A percentile compares a stretch with the other conserved stretches of the same genome.
Evolutionary conservation across 1,140 invertebrate species (phyloP).

Genomic region (Alviniconcha marisindica): DNA sequence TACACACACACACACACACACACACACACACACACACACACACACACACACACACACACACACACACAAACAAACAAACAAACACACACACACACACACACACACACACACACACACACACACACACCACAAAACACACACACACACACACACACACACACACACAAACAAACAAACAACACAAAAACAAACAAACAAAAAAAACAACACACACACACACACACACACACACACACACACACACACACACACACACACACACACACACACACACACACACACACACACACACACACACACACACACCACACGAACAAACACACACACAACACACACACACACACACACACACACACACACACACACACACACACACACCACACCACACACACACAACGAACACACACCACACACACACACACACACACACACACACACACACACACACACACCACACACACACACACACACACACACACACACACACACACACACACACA

Average conservation of each 20-base stretch:
- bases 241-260: slow-evolving; percentile 12
- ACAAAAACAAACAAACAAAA: background rate
- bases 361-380: too few species aligned
- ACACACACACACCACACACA: too few species aligned
- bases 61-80: background rate
- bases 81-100: background rate
- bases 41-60: background rate
- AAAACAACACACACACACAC: slow-evolving; percentile 1
- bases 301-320: background rate
- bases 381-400: too few species aligned
- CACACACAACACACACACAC: too few species aligned
- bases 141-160: background rate
- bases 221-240: slow-evolving; percentile 10
- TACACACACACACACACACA: slow-evolving; percentile 17
- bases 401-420: too few species aligned
- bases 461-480: too few species aligned
- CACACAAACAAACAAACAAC: background rate
- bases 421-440: too few species aligned
- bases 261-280: slow-evolving; percentile 1
- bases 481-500: too few species aligned
- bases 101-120: background rate
- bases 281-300: slow-evolving; percentile 1
- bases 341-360: too few species aligned
- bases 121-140: slow-evolving; percentile 3
- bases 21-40: slow-evolving; percentile 15